Evolutionary conservation across 2,113 vertebrate species (phyloP), one percentile per base, ranked within the genome.

Genomic region (Mandrillus leucophaeus): DNA sequence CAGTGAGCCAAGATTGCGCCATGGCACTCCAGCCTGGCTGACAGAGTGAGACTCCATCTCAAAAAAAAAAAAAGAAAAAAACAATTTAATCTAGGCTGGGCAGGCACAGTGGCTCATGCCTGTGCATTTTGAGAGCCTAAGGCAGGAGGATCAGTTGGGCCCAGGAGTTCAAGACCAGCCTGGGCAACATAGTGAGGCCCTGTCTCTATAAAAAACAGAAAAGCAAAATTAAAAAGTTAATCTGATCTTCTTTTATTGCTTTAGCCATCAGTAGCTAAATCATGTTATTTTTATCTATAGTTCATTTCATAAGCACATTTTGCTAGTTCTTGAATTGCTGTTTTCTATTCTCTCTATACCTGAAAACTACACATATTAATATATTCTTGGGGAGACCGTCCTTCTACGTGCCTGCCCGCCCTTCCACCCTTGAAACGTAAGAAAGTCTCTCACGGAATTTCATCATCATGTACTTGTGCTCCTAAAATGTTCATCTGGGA

Each of bases 321-420:
- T 35, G 6, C 40, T 52, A 52, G 18, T 12, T 87, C 43, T 88
- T 73, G 79, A 64, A 59, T 1, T 81, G 25, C 48, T 35, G 43
- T 38, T 70, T 17, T 18, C 3, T 32, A 30, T 61, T 50, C 40
- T 93, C 61, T 35, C 59, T 59, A 1, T 11, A n/a, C 12, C 43
- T 35, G 27, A 85, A 81, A 86, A 79, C 27, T 43, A 76, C 16
- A 83, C 1, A 8, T 3, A 5, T 11, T 52, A 23, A 2, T 5
- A 1, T 12, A 32, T n/a, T 8, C 18, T 5, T 3, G 32, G 27
- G 12, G 17, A 61, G 32, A 38, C 2, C 25, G 1, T 61, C 25
- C 18, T 13, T 85, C 43, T 13, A 10, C 1, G 2, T 20, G 70
- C 5, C 52, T 14, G 35, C 50, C 32, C 38, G 8, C 64, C 68